These are phyloP conservation scores for Gibbula magus DNA, from an alignment of 2,888 invertebrate species.

Conservation along the genomic window DNA sequence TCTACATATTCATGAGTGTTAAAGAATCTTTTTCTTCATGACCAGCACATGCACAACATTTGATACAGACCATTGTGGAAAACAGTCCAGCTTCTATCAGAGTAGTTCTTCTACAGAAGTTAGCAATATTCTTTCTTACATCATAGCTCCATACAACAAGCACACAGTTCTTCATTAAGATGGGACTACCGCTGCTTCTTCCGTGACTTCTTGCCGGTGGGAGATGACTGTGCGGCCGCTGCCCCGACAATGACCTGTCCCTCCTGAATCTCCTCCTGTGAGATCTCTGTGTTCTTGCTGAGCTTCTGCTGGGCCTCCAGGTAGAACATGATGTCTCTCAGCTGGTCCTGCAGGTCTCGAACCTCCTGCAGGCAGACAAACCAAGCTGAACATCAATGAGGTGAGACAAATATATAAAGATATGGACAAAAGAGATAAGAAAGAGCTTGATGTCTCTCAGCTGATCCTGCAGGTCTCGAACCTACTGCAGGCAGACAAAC, in stretches of 20 bases:
- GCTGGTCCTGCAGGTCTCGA: conserved; percentile 90
- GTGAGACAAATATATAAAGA: neutral
- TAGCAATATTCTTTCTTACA: too few species aligned
- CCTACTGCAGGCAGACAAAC: conserved; percentile 77
- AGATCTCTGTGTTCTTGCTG: conserved; percentile 51
- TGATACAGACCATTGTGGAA: too few species aligned
- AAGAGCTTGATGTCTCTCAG: conserved; percentile 90
- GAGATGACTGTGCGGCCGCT: conserved; percentile 47
- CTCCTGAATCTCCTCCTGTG: conserved; percentile 75
- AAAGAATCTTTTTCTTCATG: too few species aligned
- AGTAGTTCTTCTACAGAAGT: too few species aligned
- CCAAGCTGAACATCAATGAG: neutral
- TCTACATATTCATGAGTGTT: too few species aligned
- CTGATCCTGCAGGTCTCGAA: conserved; percentile 92
- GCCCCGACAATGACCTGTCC: conserved; percentile 80
- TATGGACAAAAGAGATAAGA: neutral
- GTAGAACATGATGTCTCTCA: conserved; percentile 97
- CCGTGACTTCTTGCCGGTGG: conserved; percentile 39
- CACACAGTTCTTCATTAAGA: too few species aligned
- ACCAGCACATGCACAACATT: too few species aligned
- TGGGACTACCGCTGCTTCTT: conserved; percentile 39
- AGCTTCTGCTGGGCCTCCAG: conserved; percentile 88
- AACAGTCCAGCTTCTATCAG: too few species aligned
- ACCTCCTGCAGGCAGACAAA: conserved; percentile 78
- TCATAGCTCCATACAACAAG: neutral